Conservation (phyloP, 2,797 vertebrate species). For the Champsocephalus gunnari region DNA sequence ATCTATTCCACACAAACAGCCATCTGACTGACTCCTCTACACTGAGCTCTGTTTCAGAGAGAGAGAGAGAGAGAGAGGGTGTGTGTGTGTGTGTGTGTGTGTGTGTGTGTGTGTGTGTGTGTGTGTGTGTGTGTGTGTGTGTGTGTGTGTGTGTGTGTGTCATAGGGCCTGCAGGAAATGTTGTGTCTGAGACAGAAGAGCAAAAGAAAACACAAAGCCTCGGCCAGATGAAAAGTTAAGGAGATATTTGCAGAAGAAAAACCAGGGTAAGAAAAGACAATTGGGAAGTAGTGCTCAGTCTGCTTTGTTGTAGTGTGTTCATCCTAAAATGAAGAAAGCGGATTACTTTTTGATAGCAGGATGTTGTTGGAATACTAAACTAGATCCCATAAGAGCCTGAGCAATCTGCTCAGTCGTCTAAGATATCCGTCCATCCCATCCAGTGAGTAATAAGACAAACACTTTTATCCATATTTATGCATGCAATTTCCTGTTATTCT, state of each 20-base stretch:
- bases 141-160: constrained; percentile 21
- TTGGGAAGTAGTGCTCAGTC: constrained; percentile 4
- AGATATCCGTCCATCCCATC: constrained; percentile 48
- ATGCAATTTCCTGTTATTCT: constrained; percentile 22
- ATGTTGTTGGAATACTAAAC: constrained; percentile 47
- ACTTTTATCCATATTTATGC: constrained; percentile 26
- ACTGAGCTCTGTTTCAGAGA: constrained; percentile 36
- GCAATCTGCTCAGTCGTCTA: constrained; percentile 44
- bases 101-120: constrained; percentile 43
- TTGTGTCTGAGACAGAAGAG: constrained; percentile 54
- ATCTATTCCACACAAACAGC: constrained; percentile 62
- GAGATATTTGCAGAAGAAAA: constrained; percentile 14
- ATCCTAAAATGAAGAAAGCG: constrained; percentile 22
- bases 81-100: constrained; percentile 22
- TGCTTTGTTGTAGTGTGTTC: constrained; percentile 8
- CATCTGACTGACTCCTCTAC: constrained; percentile 47
- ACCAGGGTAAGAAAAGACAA: not conserved
- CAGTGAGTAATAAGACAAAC: constrained; percentile 48
- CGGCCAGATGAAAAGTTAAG: constrained; percentile 21
- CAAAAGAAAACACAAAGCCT: constrained; percentile 22
- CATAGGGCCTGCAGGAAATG: constrained; percentile 61
- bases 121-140: too few relatives aligned
- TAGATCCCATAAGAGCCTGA: constrained; percentile 45
- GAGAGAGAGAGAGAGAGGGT: not conserved
- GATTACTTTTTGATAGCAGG: constrained; percentile 20